These are phyloP conservation scores for Papilio protenor DNA, from an alignment of 2,888 invertebrate species.

Conservation along the genomic window DNA sequence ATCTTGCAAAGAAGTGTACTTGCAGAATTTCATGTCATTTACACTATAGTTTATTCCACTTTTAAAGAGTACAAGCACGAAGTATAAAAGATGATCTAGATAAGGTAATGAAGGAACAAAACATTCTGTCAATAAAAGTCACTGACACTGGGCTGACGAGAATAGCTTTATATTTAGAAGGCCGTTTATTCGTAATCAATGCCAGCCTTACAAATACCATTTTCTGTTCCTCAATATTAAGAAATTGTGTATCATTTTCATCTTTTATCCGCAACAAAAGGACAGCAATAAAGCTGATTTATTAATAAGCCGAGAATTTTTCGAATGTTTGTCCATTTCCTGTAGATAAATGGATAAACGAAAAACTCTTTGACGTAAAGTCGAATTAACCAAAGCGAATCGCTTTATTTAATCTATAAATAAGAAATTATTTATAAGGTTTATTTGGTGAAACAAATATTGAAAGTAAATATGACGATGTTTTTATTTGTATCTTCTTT, in stretches of 20 bases:
- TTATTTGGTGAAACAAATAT: conserved; percentile 9
- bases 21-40: not conserved
- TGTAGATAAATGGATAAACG: not conserved
- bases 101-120: not conserved
- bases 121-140: too few species aligned
- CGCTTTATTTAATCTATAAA: conserved; percentile 17
- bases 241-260: conserved; percentile 5
- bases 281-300: conserved; percentile 22
- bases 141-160: too few species aligned
- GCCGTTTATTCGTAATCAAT: not conserved
- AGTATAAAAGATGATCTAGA: not conserved
- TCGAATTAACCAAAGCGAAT: conserved; percentile 11
- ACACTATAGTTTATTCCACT: not conserved
- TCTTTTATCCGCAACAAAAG: not conserved
- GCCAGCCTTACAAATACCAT: not conserved
- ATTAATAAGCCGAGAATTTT: conserved; percentile 15
- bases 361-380: conserved; percentile 9
- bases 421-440: conserved; percentile 17
- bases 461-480: not conserved
- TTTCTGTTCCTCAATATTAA: not conserved
- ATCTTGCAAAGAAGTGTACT: not conserved
- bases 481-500: not conserved
- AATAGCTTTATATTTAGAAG: not conserved
- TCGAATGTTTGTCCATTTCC: conserved; percentile 11
- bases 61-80: not conserved